These are phyloP conservation scores for Hypena proboscidalis DNA, from an alignment of 2,888 invertebrate genomes.

Conservation along the genomic window DNA sequence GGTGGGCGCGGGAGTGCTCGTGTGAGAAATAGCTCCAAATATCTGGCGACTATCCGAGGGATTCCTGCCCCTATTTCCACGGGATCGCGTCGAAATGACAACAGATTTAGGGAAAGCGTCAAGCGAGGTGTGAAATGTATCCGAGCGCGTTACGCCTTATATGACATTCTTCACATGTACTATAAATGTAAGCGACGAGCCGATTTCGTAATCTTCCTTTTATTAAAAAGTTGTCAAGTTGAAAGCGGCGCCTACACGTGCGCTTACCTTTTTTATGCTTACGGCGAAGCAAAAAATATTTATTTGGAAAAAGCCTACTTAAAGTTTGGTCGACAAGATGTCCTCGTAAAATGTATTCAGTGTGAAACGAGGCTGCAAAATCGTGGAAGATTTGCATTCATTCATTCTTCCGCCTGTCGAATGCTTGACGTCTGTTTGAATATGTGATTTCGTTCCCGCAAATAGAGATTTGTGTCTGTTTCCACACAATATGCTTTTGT, in stretches of 20 bases:
- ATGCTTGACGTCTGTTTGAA: slow-evolving; percentile 69
- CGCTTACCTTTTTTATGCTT: slow-evolving; percentile 10
- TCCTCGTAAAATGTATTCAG: slow-evolving; percentile 42
- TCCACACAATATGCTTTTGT: slow-evolving; percentile 47
- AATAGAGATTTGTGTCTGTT: slow-evolving; percentile 57
- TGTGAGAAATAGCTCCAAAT: slow-evolving; percentile 80
- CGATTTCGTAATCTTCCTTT: slow-evolving; percentile 75
- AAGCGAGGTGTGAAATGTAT: slow-evolving; percentile 84
- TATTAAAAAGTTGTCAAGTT: slow-evolving; percentile 77
- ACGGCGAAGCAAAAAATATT: slow-evolving; percentile 24
- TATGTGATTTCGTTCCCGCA: slow-evolving; percentile 64
- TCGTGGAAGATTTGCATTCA: slow-evolving; percentile 62
- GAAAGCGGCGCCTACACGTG: slow-evolving; percentile 41
- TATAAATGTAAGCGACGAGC: slow-evolving; percentile 72
- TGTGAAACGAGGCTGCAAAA: slow-evolving; percentile 51
- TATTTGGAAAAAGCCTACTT: slow-evolving; percentile 24
- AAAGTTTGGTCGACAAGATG: slow-evolving; percentile 33
- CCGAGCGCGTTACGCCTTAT: slow-evolving; percentile 75
- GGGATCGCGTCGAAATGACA: slow-evolving; percentile 82
- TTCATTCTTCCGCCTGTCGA: slow-evolving; percentile 57
- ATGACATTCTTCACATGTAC: slow-evolving; percentile 80
- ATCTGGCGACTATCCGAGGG: slow-evolving; percentile 77
- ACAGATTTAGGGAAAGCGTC: slow-evolving; percentile 83
- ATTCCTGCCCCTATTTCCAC: slow-evolving; percentile 76
- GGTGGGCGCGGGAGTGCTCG: slow-evolving; percentile 51